Base-by-base conservation (phyloP, 2,888 invertebrate genomes). In the Hanleya hanleyi region DNA sequence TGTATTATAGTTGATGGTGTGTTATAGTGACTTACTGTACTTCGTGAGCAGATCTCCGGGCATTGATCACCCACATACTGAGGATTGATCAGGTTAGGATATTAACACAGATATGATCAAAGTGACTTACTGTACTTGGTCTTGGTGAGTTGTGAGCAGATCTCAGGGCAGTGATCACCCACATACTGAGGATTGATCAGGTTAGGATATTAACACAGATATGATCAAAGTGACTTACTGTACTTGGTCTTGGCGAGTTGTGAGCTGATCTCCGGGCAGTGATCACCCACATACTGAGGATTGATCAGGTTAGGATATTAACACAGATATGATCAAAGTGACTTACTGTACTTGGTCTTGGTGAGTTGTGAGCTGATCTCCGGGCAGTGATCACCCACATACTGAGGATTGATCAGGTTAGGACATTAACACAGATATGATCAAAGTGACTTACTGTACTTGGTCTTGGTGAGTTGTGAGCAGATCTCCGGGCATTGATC, bases 251-350 rank as follows among this genome's bases (percentile, higher is more conserved):
- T 94, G 69, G 94, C 93, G 35, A 93, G 92, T 69, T 92, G 92
- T 76, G 93, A 92, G 86, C 95, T 95, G 86, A 92, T 92, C 78
- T 93, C 92, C 2, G 94, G 94, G 86, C 95, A 95, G 70, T 83
- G 82, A 71, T 89, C 92, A 71, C 92, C 91, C 83, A 93, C 91
- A 75, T 92, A 92, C 1, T 90, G 86, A 1, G 94, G 93, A 9
- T 94, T 94, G 90, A 95, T 93, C 67, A 95, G 92, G 87, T 93
- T 92, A 0, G 95, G 94, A 83, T 95, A 95, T 93, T 93, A 69
- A 91, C 92, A 88, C 95, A 95, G 76, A 93, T 92, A 67, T 90
- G 92, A n/a, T n/a, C n/a, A n/a, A 1, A 29, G 15, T 51, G n/a
- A 86, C 89, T 85, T 80, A 91, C 90, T 88, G 80, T 89, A 90